Evolutionary conservation across 35 echinoderm and acorn worm species (phyloP).

Genomic region (Ptychodera flava): DNA sequence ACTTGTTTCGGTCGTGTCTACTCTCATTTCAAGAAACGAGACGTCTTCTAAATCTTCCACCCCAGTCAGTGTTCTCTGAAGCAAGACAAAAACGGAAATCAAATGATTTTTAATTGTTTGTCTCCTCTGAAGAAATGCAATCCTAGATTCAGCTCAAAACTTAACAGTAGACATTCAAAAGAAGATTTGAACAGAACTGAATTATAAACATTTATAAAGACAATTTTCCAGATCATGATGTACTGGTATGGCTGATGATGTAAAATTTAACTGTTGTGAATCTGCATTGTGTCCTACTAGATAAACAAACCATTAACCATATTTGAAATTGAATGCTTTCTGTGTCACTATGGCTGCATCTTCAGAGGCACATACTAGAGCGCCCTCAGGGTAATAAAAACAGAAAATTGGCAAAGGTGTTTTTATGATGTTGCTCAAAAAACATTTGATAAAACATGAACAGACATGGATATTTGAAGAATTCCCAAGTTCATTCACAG

Average conservation of each 20-base stretch:
- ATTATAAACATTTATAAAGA: neutral
- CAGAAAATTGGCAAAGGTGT: too few species aligned
- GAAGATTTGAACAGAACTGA: conserved; percentile 4
- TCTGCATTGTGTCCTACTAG: too few species aligned
- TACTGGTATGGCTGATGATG: neutral
- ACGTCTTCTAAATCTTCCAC: conserved; percentile 91
- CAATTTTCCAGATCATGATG: neutral
- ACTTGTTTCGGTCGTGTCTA: conserved; percentile 94
- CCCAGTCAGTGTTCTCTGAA: conserved; percentile 82
- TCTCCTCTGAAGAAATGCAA: neutral
- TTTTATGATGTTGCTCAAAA: too few species aligned
- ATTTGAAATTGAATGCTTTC: too few species aligned
- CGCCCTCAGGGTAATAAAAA: too few species aligned
- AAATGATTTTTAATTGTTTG: neutral
- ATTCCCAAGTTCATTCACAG: too few species aligned
- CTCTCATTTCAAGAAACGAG: conserved; percentile 85
- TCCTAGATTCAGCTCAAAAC: neutral
- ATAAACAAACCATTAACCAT: too few species aligned
- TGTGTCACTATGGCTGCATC: too few species aligned
- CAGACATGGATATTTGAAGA: too few species aligned
- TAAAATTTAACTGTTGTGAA: too few species aligned
- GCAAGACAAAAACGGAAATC: neutral
- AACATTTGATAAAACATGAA: too few species aligned
- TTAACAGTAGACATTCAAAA: neutral
- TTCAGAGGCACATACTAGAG: too few species aligned